phyloP scores from a whole-genome alignment of 2,888 invertebrate species.

The Automeris io region DNA sequence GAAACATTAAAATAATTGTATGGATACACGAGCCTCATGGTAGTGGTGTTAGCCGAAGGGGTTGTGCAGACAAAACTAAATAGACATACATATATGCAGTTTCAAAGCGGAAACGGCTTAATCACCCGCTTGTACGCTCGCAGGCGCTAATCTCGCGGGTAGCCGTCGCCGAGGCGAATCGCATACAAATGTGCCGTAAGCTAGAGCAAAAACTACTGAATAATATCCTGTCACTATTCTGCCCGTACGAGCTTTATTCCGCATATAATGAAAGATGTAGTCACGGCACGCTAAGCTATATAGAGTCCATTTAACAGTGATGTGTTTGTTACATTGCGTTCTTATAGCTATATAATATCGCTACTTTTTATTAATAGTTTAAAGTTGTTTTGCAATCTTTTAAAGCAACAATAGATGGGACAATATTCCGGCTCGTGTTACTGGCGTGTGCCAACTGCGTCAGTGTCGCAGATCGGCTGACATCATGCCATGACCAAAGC shows the following conservation, averaged over 20 bases:
- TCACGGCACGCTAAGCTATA: slow-evolving; percentile 41
- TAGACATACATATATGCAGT: no score
- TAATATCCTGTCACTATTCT: slow-evolving; percentile 55
- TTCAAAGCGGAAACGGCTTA: slow-evolving; percentile 57
- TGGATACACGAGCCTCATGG: slow-evolving; percentile 13
- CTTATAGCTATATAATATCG: slow-evolving; percentile 20
- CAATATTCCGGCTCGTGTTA: slow-evolving; percentile 35
- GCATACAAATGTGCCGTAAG: slow-evolving; percentile 65
- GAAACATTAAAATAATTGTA: slow-evolving; percentile 14
- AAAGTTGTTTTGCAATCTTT: slow-evolving; percentile 13
- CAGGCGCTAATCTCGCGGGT: slow-evolving; percentile 62
- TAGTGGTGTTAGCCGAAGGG: slow-evolving; percentile 14
- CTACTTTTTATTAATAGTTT: slow-evolving; percentile 9
- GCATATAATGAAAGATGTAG: slow-evolving; percentile 58
- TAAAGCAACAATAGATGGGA: slow-evolving; percentile 21
- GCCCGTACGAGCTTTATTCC: slow-evolving; percentile 47
- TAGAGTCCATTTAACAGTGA: slow-evolving; percentile 47
- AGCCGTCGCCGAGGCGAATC: slow-evolving; percentile 60
- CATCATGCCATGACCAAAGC: slow-evolving; percentile 30
- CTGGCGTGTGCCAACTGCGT: slow-evolving; percentile 63
- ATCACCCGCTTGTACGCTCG: slow-evolving; percentile 51
- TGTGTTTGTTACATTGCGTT: slow-evolving; percentile 26
- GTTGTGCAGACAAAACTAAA: slow-evolving; percentile 18
- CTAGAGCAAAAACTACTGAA: slow-evolving; percentile 64
- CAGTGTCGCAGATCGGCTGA: slow-evolving; percentile 42